Base-by-base conservation (phyloP, 2,888 invertebrate genomes). In the Philaethria dido region DNA sequence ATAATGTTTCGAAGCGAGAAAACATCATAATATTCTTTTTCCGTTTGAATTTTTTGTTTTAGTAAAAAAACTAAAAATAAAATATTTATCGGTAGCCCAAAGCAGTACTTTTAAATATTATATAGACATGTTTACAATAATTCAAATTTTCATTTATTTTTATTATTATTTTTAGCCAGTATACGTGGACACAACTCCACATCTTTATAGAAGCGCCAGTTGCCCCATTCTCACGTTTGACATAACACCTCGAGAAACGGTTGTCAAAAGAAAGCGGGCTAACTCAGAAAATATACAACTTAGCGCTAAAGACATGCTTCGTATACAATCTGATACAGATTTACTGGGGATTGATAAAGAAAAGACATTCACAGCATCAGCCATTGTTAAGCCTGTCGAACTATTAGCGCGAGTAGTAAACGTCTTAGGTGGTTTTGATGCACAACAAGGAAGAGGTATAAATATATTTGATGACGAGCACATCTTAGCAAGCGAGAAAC, bases 281-380 rank as follows among this genome's bases (percentile, higher is more conserved):
- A 94, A 94, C 75, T 95, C 95, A 0, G 95, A 95, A 81, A 94
- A 94, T 68, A 93, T 93, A 68, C 90, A 93, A 75, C 75, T 90
- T 22, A 82, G 85, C 14, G 82, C 84, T n/a, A 87, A 81, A 78
- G 91, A 92, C 59, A 89, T 93, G 84, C 84, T 95, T 4, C 93
- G 96, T 65, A 95, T 95, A 61, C 95, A 95, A 72, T 97, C 97
- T 0, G 97, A 97, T 75, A 95, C 96, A 0, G 97, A 97, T 83
- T 89, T 97, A 52, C 93, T 95, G 68, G 94, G 95, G 48, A 96
- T 97, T 72, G 96, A 97, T 81, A 95, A 95, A 77, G 95, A 95
- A 73, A 95, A 95, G 70, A 97, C 97, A 0, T 96, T 96, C 79
- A 94, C 94, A 20, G 94, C 95, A 0, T 94, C 95, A 70, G 95